Evolutionary conservation across 1,140 invertebrate genomes (phyloP).

Genomic region (Drosophila willistoni): DNA sequence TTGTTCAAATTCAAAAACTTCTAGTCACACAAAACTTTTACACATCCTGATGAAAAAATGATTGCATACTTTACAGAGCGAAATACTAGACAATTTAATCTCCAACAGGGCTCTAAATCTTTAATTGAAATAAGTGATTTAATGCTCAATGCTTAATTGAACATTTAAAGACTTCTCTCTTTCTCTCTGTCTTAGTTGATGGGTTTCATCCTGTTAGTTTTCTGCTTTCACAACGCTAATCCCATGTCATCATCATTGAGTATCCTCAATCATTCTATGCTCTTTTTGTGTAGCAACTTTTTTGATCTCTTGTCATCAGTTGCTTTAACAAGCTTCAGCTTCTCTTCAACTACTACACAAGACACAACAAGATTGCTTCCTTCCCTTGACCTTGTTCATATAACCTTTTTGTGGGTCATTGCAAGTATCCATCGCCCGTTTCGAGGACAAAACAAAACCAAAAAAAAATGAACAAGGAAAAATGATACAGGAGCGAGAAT

Average conservation of each 20-base stretch:
- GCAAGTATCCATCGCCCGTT: conserved; percentile 12
- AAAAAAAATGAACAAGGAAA: not conserved
- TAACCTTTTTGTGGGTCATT: conserved; percentile 29
- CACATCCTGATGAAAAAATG: not conserved
- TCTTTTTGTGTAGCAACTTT: conserved; percentile 4
- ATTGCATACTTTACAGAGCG: conserved; percentile 3
- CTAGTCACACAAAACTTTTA: not conserved
- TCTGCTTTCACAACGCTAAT: not conserved
- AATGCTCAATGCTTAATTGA: not conserved
- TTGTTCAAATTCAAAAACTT: not conserved
- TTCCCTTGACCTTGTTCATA: conserved; percentile 35
- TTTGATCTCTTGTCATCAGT: conserved; percentile 39
- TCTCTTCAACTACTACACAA: conserved; percentile 13
- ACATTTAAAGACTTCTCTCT: not conserved
- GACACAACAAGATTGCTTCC: conserved; percentile 6
- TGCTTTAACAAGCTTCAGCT: conserved; percentile 24
- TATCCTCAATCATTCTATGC: conserved; percentile 9
- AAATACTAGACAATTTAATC: not conserved
- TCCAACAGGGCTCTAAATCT: not conserved
- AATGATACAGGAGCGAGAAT: not conserved
- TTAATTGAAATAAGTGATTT: not conserved
- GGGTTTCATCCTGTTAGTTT: not conserved
- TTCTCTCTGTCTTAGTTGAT: not conserved
- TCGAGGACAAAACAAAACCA: not conserved
- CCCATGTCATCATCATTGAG: conserved; percentile 5